Evolutionary conservation across 2,113 vertebrate species (phyloP).

Genomic region (Castor canadensis): DNA sequence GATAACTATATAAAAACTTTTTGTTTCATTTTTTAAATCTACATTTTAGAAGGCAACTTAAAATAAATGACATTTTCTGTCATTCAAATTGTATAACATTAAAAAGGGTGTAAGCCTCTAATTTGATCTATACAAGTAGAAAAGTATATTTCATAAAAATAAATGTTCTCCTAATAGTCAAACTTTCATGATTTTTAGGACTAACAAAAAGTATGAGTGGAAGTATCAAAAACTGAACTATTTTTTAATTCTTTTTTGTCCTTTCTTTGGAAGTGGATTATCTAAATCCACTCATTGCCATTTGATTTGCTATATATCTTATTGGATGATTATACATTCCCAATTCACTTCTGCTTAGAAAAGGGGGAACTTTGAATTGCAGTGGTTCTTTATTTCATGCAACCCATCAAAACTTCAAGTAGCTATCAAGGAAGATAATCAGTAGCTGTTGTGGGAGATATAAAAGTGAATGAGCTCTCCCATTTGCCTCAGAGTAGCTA

Average conservation of each 20-base stretch:
- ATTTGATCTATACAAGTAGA: neutral
- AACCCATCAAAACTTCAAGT: constrained; percentile 17
- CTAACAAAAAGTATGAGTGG: neutral
- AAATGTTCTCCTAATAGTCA: neutral
- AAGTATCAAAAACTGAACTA: neutral
- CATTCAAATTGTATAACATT: neutral
- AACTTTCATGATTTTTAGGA: constrained; percentile 22
- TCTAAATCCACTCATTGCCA: neutral
- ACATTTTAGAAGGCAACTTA: neutral
- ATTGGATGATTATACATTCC: neutral
- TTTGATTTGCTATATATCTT: neutral
- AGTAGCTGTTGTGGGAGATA: neutral
- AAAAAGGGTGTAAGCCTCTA: neutral
- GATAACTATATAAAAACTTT: neutral
- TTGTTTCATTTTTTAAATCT: neutral
- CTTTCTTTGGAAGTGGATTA: neutral
- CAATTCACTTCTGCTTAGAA: neutral
- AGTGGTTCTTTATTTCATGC: neutral
- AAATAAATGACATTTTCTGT: constrained; percentile 2
- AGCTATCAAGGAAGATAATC: neutral
- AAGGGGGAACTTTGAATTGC: neutral
- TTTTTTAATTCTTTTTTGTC: neutral
- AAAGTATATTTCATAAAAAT: constrained; percentile 12
- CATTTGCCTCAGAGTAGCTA: neutral
- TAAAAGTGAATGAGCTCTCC: neutral